Evolutionary conservation across 1,140 invertebrate species (phyloP).

Genomic region (Macrotrachela quadricornifera): DNA sequence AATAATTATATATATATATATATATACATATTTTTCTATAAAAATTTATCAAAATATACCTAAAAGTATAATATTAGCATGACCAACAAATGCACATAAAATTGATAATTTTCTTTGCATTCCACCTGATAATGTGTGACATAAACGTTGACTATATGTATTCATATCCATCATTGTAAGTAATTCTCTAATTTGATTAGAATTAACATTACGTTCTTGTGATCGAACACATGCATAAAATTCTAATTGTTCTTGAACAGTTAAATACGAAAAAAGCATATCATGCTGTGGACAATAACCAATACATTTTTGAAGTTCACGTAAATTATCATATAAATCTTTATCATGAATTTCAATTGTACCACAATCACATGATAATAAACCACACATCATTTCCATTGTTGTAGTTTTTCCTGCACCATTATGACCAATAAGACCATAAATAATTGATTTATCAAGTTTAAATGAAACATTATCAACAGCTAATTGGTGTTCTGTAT

Average conservation of each 20-base stretch:
- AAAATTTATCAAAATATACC: too few relatives aligned
- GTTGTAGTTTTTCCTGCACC: neutral
- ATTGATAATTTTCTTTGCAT: neutral
- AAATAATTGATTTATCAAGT: neutral
- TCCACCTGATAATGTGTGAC: neutral
- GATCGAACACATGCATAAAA: neutral
- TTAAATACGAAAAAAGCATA: neutral
- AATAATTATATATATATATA: neutral
- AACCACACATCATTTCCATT: too few relatives aligned
- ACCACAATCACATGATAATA: neutral
- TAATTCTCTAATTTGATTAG: neutral
- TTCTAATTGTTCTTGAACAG: neutral
- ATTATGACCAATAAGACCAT: neutral
- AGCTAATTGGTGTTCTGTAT: too few relatives aligned
- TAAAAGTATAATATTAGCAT: neutral
- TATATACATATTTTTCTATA: too few relatives aligned
- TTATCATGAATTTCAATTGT: neutral
- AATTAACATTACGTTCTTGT: neutral
- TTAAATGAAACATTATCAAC: too few relatives aligned
- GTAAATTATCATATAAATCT: neutral
- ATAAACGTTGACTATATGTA: neutral
- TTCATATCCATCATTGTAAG: neutral
- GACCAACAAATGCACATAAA: neutral
- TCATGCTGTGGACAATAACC: neutral
- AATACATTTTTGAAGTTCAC: neutral